Percentiles rank a stretch among this genome's conserved stretches.
Conservation (phyloP, 2,888 invertebrate genomes). For the Pachymerium ferrugineum region DNA sequence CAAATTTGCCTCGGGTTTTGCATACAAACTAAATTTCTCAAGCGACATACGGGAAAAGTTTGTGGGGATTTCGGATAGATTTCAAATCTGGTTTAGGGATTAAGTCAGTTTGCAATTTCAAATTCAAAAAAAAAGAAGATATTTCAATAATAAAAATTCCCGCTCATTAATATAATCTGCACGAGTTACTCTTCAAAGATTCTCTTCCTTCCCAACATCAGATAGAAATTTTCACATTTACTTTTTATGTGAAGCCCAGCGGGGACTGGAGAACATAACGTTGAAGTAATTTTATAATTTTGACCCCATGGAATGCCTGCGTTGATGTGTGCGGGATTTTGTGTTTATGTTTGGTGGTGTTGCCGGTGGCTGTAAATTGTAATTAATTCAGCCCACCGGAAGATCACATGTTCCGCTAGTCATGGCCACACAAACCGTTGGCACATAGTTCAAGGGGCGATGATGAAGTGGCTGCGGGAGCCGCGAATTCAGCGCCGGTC, state of each 20-base stretch:
- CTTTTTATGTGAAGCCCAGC: neutral
- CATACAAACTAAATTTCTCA: slow-evolving; percentile 14
- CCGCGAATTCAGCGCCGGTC: neutral
- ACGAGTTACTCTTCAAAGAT: too few relatives aligned
- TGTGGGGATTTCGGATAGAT: neutral
- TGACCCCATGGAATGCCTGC: neutral
- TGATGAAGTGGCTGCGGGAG: slow-evolving; percentile 14
- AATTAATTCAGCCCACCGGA: slow-evolving; percentile 27
- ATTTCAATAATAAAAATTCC: too few relatives aligned
- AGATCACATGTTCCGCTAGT: slow-evolving; percentile 24
- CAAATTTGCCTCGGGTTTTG: slow-evolving; percentile 19
- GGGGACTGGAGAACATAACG: neutral
- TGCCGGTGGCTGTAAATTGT: slow-evolving; percentile 23
- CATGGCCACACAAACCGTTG: slow-evolving; percentile 12
- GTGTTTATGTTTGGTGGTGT: slow-evolving; percentile 24
- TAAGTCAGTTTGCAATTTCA: too few relatives aligned
- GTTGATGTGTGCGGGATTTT: neutral
- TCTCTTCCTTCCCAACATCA: neutral
- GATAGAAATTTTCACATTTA: neutral
- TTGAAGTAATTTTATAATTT: neutral
- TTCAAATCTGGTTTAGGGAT: neutral
- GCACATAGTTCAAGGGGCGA: slow-evolving; percentile 27
- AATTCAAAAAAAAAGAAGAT: too few relatives aligned
- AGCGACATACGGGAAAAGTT: neutral
- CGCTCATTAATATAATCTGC: too few relatives aligned